These are phyloP conservation scores for Clinocottus analis DNA, from an alignment of 2,113 vertebrate species.

Conservation along the genomic window DNA sequence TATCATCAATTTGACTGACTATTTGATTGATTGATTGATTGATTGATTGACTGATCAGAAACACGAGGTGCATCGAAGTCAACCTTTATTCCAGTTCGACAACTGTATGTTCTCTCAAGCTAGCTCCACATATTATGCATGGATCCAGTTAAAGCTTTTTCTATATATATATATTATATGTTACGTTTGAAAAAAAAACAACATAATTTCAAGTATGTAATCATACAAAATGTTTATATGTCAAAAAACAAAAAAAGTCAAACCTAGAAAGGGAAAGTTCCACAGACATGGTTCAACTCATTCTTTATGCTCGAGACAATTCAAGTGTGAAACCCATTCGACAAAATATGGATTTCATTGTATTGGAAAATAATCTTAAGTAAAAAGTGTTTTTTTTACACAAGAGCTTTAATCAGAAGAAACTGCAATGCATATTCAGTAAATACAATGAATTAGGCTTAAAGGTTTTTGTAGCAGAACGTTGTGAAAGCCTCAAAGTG, in stretches of 20 bases:
- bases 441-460: background rate
- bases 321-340: background rate
- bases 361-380: background rate
- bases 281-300: slow-evolving; percentile 53
- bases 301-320: background rate
- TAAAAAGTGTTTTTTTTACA: background rate
- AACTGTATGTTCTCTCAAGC: slow-evolving; percentile 73
- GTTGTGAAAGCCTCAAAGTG: background rate
- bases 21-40: slow-evolving; percentile 15
- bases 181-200: slow-evolving; percentile 50
- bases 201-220: slow-evolving; percentile 61
- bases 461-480: background rate
- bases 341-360: background rate
- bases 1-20: slow-evolving; percentile 2
- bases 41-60: slow-evolving; percentile 33
- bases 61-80: slow-evolving; percentile 60
- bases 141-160: slow-evolving; percentile 76
- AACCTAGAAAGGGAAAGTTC: slow-evolving; percentile 30
- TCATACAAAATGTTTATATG: slow-evolving; percentile 70
- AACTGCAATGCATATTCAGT: background rate
- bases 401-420: background rate
- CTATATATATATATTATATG: slow-evolving; percentile 68
- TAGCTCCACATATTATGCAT: slow-evolving; percentile 77
- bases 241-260: slow-evolving; percentile 15
- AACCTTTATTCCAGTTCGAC: slow-evolving; percentile 47